phyloP scores from a whole-genome alignment of 2,888 invertebrate genomes.

The Folsomia candida region DNA sequence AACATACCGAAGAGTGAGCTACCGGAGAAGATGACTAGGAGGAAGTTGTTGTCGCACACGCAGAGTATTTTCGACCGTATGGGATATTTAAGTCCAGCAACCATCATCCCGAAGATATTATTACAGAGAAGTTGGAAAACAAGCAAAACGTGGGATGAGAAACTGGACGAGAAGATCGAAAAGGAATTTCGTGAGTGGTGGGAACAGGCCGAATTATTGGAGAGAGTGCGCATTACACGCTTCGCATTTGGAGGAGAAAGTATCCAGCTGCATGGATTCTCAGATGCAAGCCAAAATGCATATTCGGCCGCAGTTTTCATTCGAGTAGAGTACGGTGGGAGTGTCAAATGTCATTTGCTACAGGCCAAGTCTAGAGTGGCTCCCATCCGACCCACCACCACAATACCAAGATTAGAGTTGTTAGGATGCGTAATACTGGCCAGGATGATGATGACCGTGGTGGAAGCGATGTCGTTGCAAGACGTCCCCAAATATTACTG shows the following conservation, averaged over 20 bases:
- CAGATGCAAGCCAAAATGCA: constrained; percentile 49
- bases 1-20: background rate
- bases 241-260: too few relatives aligned
- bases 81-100: too few relatives aligned
- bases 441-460: constrained; percentile 34
- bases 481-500: constrained; percentile 21
- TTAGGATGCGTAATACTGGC: constrained; percentile 50
- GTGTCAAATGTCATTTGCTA: constrained; percentile 43
- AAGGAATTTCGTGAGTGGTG: constrained; percentile 38
- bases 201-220: constrained; percentile 33
- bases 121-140: too few relatives aligned
- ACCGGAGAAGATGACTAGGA: too few relatives aligned
- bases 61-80: too few relatives aligned
- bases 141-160: too few relatives aligned
- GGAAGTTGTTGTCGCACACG: too few relatives aligned
- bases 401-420: constrained; percentile 52
- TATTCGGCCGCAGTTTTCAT: constrained; percentile 49
- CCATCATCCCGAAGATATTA: too few relatives aligned
- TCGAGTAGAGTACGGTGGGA: constrained; percentile 26
- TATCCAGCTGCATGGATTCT: too few relatives aligned
- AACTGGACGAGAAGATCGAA: constrained; percentile 12
- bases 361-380: constrained; percentile 51
- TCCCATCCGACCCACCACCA: constrained; percentile 46
- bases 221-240: constrained; percentile 43
- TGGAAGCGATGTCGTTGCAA: constrained; percentile 28